Conservation (phyloP, 2,888 invertebrate genomes). For the Cepaea hortensis region DNA sequence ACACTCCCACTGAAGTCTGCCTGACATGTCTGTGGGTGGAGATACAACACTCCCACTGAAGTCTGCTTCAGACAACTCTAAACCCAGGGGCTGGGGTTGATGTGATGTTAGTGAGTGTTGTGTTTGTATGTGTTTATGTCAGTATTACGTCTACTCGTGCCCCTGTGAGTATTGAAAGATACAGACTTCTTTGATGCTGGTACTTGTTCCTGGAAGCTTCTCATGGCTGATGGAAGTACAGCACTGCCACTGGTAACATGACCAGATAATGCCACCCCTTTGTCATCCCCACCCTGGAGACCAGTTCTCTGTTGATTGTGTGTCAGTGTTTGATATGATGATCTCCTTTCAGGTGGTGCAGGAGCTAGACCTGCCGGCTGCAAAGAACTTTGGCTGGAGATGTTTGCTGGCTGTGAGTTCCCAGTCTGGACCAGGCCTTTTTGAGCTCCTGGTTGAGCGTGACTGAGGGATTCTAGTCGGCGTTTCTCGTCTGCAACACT, state of each 20-base stretch:
- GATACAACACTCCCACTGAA: too few relatives aligned
- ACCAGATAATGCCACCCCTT: not conserved
- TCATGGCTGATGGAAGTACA: slow-evolving; percentile 34
- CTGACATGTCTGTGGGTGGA: too few relatives aligned
- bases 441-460: not conserved
- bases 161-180: slow-evolving; percentile 70
- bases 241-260: not conserved
- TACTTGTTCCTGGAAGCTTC: slow-evolving; percentile 41
- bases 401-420: slow-evolving; percentile 40
- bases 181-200: slow-evolving; percentile 75
- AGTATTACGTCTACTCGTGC: slow-evolving; percentile 46
- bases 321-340: slow-evolving; percentile 81
- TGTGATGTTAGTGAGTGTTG: slow-evolving; percentile 53
- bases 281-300: slow-evolving; percentile 9
- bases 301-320: slow-evolving; percentile 44
- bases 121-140: slow-evolving; percentile 74
- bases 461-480: slow-evolving; percentile 42
- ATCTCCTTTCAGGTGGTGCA: slow-evolving; percentile 89
- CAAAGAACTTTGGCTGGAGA: not conserved
- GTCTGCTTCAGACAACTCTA: too few relatives aligned
- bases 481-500: slow-evolving; percentile 64
- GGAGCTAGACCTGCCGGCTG: slow-evolving; percentile 49
- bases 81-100: too few relatives aligned
- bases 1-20: too few relatives aligned
- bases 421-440: not conserved